Percentiles rank a stretch among this genome's conserved stretches.
phyloP scores from a whole-genome alignment of 2,797 vertebrate genomes.

The Erethizon dorsatum region DNA sequence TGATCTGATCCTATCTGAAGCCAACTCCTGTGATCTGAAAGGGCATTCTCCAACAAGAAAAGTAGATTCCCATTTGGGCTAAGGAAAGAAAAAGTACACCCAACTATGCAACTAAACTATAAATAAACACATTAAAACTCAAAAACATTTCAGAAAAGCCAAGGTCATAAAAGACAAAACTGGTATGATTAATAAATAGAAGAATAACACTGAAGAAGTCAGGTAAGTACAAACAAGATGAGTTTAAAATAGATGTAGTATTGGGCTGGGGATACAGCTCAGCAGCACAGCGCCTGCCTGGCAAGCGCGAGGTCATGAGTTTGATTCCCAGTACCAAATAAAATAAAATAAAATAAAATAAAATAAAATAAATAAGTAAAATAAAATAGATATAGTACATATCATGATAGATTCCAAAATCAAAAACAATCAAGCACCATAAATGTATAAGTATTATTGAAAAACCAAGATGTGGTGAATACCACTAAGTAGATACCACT shows the following conservation, averaged over 20 bases:
- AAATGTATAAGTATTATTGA: background rate
- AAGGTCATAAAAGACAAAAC: background rate
- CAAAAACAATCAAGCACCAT: background rate
- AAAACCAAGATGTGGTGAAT: constrained; percentile 20
- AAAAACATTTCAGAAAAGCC: background rate
- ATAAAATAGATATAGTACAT: background rate
- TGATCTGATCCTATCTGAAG: background rate
- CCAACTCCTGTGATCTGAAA: background rate
- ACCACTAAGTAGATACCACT: background rate
- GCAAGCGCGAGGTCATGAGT: no score
- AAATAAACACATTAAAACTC: background rate
- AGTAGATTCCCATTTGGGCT: background rate
- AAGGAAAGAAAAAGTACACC: background rate
- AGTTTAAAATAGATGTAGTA: background rate
- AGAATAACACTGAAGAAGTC: background rate
- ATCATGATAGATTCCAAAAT: background rate
- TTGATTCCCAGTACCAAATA: no score
- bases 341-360: no score
- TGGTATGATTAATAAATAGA: background rate
- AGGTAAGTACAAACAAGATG: constrained; percentile 1
- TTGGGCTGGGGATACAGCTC: no score
- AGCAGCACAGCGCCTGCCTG: no score
- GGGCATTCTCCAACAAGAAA: background rate
- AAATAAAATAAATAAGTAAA: no score
- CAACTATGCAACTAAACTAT: background rate